phyloP scores from a whole-genome alignment of 2,797 vertebrate genomes.

The Myripristis murdjan region DNA sequence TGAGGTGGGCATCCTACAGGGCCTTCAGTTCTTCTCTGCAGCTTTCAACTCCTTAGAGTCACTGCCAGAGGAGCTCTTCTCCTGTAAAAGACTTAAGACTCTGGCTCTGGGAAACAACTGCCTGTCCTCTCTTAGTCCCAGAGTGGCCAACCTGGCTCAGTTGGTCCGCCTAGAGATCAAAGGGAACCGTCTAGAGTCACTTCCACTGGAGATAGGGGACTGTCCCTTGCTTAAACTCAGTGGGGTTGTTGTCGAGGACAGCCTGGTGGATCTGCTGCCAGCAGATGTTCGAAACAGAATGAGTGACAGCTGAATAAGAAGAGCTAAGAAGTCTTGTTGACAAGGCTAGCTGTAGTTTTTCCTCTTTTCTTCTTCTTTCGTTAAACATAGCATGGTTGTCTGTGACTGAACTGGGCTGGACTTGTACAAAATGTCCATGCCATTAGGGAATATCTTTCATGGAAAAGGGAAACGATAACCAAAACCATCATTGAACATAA shows the following conservation, averaged over 20 bases:
- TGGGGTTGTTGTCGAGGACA: conserved; percentile 86
- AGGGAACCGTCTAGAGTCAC: conserved; percentile 88
- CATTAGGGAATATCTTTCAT: not conserved
- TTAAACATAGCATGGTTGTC: too few species aligned
- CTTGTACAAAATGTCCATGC: not conserved
- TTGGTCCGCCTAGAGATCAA: conserved; percentile 89
- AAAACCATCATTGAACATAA: not conserved
- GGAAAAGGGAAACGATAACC: conserved; percentile 10
- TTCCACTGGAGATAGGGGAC: conserved; percentile 87
- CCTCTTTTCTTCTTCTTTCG: too few species aligned
- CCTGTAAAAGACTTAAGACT: conserved; percentile 88
- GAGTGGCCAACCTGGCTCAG: conserved; percentile 82
- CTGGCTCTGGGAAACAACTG: conserved; percentile 88
- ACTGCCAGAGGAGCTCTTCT: conserved; percentile 91
- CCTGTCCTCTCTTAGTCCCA: conserved; percentile 83
- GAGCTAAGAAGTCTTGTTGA: not conserved
- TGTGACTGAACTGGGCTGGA: too few species aligned
- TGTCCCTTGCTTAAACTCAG: conserved; percentile 83
- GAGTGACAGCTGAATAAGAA: conserved; percentile 73
- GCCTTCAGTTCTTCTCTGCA: conserved; percentile 88
- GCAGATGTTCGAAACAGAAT: conserved; percentile 82
- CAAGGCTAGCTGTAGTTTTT: too few species aligned
- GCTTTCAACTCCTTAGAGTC: conserved; percentile 90
- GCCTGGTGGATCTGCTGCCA: conserved; percentile 86
- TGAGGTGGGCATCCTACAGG: conserved; percentile 89